These are phyloP conservation scores for Drosophila sp. DNA, from an alignment of 1,140 invertebrate species.

Conservation along the genomic window DNA sequence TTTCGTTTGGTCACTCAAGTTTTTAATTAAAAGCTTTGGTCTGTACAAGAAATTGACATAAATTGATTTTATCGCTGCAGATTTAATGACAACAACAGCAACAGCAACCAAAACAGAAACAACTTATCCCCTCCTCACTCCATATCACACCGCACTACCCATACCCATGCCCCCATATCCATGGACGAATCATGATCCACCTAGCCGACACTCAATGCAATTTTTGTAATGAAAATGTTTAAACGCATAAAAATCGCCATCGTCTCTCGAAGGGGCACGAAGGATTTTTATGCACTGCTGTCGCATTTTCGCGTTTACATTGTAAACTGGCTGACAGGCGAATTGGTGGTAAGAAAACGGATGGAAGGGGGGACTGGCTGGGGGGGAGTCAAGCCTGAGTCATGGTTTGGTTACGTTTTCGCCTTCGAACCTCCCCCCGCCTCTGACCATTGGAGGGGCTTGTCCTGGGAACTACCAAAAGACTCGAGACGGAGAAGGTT, in stretches of 20 bases:
- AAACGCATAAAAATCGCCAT: slow-evolving; percentile 79
- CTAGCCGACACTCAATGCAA: slow-evolving; percentile 56
- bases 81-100: slow-evolving; percentile 74
- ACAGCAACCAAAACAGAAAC: neutral
- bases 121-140: slow-evolving; percentile 1
- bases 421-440: neutral
- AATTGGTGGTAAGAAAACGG: slow-evolving; percentile 2
- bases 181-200: slow-evolving; percentile 4
- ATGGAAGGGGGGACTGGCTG: neutral
- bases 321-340: slow-evolving; percentile 77
- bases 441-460: slow-evolving; percentile 27
- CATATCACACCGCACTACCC: neutral
- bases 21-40: slow-evolving; percentile 66
- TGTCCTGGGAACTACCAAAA: slow-evolving; percentile 44
- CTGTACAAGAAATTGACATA: slow-evolving; percentile 75
- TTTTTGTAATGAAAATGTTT: slow-evolving; percentile 82
- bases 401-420: slow-evolving; percentile 50
- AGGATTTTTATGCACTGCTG: slow-evolving; percentile 79
- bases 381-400: slow-evolving; percentile 52
- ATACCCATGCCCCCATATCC: neutral
- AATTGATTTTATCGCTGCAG: slow-evolving; percentile 80
- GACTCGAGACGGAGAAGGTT: slow-evolving; percentile 3
- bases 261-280: slow-evolving; percentile 38
- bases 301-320: slow-evolving; percentile 80
- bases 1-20: slow-evolving; percentile 76